Evolutionary conservation across 2,797 vertebrate genomes (phyloP).

Genomic region (Fratercula arctica): DNA sequence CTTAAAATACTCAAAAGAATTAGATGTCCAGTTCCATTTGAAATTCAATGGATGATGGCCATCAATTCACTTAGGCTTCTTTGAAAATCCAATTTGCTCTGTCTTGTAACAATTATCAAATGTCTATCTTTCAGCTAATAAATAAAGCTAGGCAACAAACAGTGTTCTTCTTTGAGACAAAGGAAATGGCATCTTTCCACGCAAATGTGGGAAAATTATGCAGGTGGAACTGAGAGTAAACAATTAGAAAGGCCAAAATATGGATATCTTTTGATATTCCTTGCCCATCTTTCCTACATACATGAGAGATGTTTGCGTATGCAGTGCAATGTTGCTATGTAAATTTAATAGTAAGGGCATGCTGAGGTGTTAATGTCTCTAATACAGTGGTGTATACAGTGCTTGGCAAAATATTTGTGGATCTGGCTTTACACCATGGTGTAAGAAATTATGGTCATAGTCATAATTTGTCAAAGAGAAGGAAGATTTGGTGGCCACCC

Average conservation of each 20-base stretch:
- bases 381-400: background rate
- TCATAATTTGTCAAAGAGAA: background rate
- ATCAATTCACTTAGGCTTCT: background rate
- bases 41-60: background rate
- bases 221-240: background rate
- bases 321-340: background rate
- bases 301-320: background rate
- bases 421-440: background rate
- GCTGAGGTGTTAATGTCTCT: background rate
- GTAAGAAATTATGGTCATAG: background rate
- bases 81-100: background rate
- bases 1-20: background rate
- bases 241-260: background rate
- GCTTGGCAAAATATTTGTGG: background rate
- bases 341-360: background rate
- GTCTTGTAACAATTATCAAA: background rate
- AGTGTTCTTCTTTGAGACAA: background rate
- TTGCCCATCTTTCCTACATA: background rate
- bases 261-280: background rate
- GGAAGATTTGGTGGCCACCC: background rate
- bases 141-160: background rate
- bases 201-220: background rate
- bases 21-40: background rate
- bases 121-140: background rate
- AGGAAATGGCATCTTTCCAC: background rate